Percentiles rank a stretch among this genome's conserved stretches.
Evolutionary conservation across 2,113 vertebrate species (phyloP).

Genomic region (Hyperopisus bebe): DNA sequence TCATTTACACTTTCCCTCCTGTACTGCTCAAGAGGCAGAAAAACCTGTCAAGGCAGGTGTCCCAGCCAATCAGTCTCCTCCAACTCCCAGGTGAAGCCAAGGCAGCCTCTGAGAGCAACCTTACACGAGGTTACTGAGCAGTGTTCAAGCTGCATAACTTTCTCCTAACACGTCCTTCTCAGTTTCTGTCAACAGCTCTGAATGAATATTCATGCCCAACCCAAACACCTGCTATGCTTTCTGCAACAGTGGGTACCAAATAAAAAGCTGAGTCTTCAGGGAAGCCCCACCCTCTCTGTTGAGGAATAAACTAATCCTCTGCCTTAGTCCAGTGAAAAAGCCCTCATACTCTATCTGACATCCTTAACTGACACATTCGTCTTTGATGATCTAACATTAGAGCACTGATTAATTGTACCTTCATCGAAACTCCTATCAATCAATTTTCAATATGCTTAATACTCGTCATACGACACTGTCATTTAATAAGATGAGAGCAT

Average conservation of each 20-base stretch:
- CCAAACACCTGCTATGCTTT: slow-evolving; percentile 13
- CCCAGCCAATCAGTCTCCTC: slow-evolving; percentile 18
- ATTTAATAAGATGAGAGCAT: neutral
- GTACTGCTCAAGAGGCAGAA: slow-evolving; percentile 2
- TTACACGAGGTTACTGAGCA: neutral
- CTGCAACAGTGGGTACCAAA: neutral
- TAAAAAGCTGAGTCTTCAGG: neutral
- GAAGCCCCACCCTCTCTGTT: slow-evolving; percentile 11
- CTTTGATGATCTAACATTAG: neutral
- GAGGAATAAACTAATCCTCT: neutral
- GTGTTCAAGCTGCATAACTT: neutral
- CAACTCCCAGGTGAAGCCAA: neutral
- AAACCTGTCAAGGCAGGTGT: slow-evolving; percentile 18
- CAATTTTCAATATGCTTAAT: neutral
- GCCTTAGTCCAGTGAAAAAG: neutral
- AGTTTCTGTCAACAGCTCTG: slow-evolving; percentile 6
- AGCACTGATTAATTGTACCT: neutral
- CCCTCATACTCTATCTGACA: neutral
- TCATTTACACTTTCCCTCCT: slow-evolving; percentile 24
- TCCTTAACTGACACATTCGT: neutral
- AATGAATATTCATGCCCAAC: slow-evolving; percentile 17
- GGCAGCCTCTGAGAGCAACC: neutral
- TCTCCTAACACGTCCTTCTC: neutral
- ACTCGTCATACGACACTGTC: neutral
- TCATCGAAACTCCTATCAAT: neutral